These are phyloP conservation scores for Candoia aspera DNA, from an alignment of 2,113 vertebrate genomes.

Conservation along the genomic window DNA sequence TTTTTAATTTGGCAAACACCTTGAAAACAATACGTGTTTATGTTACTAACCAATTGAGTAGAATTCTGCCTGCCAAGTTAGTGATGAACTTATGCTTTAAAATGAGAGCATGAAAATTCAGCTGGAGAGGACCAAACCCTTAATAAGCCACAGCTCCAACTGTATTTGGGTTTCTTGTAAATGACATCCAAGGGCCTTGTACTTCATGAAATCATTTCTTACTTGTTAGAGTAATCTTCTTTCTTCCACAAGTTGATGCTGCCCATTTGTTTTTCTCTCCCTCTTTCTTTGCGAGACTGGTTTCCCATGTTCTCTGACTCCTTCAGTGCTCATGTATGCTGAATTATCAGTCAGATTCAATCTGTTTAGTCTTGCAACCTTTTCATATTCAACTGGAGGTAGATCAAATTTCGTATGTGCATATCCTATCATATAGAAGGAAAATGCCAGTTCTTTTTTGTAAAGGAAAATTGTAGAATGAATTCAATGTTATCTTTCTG, in stretches of 20 bases:
- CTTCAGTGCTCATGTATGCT: background rate
- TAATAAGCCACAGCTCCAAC: background rate
- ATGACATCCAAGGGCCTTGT: background rate
- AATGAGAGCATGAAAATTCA: background rate
- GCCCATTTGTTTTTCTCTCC: background rate
- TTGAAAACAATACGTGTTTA: background rate
- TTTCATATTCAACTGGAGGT: background rate
- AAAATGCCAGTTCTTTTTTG: background rate
- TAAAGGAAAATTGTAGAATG: slow-evolving; percentile 31
- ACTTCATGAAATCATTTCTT: background rate
- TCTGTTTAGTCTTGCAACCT: background rate
- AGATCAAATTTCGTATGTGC: background rate
- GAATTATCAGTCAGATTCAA: background rate
- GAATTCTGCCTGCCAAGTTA: background rate
- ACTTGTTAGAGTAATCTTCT: background rate
- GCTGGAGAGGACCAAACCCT: background rate
- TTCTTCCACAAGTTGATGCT: background rate
- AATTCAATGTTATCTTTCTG: slow-evolving; percentile 47
- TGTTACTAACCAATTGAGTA: background rate
- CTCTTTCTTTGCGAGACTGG: background rate
- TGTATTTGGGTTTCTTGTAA: background rate
- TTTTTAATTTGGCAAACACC: background rate
- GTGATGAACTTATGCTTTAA: background rate
- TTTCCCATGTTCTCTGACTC: background rate
- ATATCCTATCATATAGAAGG: background rate